Evolutionary conservation across 2,888 invertebrate genomes (phyloP), one percentile per base, ranked within the genome.

Genomic region (Ganaspis brasiliensis): DNA sequence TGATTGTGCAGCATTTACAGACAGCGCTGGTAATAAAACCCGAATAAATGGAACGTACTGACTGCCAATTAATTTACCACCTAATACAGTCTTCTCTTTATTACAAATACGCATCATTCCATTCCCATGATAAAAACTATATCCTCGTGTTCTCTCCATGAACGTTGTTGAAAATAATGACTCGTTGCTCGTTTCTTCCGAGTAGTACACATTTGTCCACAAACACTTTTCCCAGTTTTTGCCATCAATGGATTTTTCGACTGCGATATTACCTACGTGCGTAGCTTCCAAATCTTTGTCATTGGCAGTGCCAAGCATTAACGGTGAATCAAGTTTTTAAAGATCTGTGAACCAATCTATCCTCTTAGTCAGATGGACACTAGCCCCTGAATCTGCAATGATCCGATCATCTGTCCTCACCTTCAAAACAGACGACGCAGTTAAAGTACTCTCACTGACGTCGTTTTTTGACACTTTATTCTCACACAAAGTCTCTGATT

Each of bases 1-100:
- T 56, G 76, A 56, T 19, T 45, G 74, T 1, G 76, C 74, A 35
- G 72, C 45, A 0, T 73, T 74, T 21, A 12, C 73, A 73, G 76
- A 76, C 9, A 35, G 10, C 16, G 31, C n/a, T 59, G 70, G 57
- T 73, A 19, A 37, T 2, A n/a, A 40, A 12, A 76, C 70, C 3
- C 40, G 78, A 59, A 76, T 78, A 52, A 35, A 78, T 26, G 78
- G 78, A 31, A 76, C 6, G 52, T 76, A 75, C 24, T 75, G 67
- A 35, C 57, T 78, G 8, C 24, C 26, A 63, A 73, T 52, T 16
- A 57, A 73, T 73, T 56, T 63, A 16, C 78, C 78, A 76, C 71
- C 59, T 10, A 76, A 19, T 40, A 78, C 37, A 2, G 24, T 76
- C 4, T 71, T 49, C 37, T 24, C 56, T 26, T 72, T 73, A 19